Percentiles rank a stretch among this genome's conserved stretches.
Evolutionary conservation across 2,888 invertebrate species (phyloP).

Genomic region (Chorisops tibialis): DNA sequence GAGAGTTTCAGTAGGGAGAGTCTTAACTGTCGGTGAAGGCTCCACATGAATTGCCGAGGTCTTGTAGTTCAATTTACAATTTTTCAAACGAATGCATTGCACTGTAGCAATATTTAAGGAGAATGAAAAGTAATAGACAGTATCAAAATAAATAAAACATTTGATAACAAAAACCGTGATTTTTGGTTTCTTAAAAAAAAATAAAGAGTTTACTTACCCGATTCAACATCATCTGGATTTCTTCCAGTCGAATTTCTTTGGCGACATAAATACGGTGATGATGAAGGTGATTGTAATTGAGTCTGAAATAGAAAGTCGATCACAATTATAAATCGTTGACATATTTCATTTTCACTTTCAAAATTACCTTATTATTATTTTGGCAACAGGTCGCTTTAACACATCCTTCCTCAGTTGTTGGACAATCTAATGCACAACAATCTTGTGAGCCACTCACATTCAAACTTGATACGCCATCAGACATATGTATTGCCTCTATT

Average conservation of each 20-base stretch:
- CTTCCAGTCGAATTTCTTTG: constrained; percentile 69
- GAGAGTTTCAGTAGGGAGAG: too few relatives aligned
- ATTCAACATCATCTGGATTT: constrained; percentile 49
- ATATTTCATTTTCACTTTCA: background rate
- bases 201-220: constrained; percentile 37
- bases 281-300: constrained; percentile 69
- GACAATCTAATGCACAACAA: constrained; percentile 82
- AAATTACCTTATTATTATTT: constrained; percentile 50
- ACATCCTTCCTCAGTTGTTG: constrained; percentile 77
- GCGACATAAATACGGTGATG: constrained; percentile 77
- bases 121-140: too few relatives aligned
- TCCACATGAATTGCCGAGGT: too few relatives aligned
- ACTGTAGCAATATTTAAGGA: too few relatives aligned
- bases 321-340: background rate
- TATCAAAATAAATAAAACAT: too few relatives aligned
- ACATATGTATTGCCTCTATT: constrained; percentile 57
- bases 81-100: too few relatives aligned
- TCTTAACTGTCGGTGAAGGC: too few relatives aligned
- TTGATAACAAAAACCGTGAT: too few relatives aligned
- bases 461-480: constrained; percentile 52
- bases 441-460: constrained; percentile 57
- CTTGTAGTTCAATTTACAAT: too few relatives aligned
- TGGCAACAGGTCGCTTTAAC: constrained; percentile 82
- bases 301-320: constrained; percentile 40
- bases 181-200: too few relatives aligned